Conservation (phyloP, 1,140 invertebrate species). For the Drosophila simulans region DNA sequence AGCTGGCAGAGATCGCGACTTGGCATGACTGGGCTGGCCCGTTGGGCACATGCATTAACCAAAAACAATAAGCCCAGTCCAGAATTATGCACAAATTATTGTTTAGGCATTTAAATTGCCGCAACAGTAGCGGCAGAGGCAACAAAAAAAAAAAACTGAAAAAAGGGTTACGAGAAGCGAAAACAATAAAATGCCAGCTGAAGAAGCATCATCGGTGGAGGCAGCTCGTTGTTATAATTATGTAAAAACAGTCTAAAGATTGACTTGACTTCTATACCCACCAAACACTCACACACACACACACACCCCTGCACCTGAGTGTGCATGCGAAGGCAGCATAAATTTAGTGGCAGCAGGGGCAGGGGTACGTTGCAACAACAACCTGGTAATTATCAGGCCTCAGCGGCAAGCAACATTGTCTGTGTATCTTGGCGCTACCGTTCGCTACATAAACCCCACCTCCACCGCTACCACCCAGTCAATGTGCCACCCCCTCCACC, state of each 20-base stretch:
- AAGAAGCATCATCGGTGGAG: constrained; percentile 48
- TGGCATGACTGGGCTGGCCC: constrained; percentile 39
- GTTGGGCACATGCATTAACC: constrained; percentile 64
- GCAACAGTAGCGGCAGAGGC: constrained; percentile 27
- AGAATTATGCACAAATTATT: constrained; percentile 80
- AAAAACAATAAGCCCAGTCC: constrained; percentile 71
- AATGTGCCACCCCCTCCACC: constrained; percentile 12
- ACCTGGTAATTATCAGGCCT: constrained; percentile 78
- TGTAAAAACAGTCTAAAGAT: constrained; percentile 81
- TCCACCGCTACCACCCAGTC: not conserved
- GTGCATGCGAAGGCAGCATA: constrained; percentile 76
- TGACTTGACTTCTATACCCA: constrained; percentile 73
- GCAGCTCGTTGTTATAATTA: constrained; percentile 77
- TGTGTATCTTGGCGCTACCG: constrained; percentile 59
- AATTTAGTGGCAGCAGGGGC: constrained; percentile 45
- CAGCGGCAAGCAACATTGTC: constrained; percentile 77
- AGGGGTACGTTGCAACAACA: constrained; percentile 44
- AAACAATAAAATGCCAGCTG: constrained; percentile 71
- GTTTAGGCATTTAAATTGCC: constrained; percentile 79
- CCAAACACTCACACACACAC: constrained; percentile 9
- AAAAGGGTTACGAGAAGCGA: constrained; percentile 50
- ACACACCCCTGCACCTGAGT: constrained; percentile 15
- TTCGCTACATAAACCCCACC: constrained; percentile 5
- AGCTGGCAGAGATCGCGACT: constrained; percentile 27
- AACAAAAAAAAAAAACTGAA: not conserved